Evolutionary conservation across 2,797 vertebrate species (phyloP), one percentile per base, ranked within the genome.

Genomic region (Geotrypetes seraphini): DNA sequence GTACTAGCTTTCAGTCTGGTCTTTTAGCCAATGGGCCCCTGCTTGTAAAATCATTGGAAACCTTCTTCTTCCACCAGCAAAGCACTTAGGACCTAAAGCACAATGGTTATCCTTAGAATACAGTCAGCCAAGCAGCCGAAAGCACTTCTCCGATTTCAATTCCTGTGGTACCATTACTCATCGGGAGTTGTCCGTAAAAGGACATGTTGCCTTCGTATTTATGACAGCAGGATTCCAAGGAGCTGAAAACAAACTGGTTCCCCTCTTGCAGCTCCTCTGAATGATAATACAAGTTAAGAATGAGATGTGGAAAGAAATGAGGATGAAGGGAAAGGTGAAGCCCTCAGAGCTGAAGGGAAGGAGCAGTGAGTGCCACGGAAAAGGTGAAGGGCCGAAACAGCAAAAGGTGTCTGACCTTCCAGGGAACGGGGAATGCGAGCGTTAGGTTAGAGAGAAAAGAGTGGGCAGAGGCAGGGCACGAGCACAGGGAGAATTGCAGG

Each of bases 181-280:
- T 29, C 27, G 22, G 16, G 22, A 39, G 26, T 39, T 47, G 19
- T 22, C 43, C 36, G 26, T 46, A 46, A 30, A 39, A 46, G 43
- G 43, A 46, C 18, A 34, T 31, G 19, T 18, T 13, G 38, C 32
- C 35, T 38, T 4, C 12, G 14, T 19, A 5, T 2, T n/a, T 12
- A 11, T 36, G 23, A n/a, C 18, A 35, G 18, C 15, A 25, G 13
- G 20, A 28, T 11, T 23, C 20, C 13, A 11, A 26, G 16, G 8
- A 19, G 16, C n/a, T 22, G 33, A 33, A 31, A 9, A 5, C 12
- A 43, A 23, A 19, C 23, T 6, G 23, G 15, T 16, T 33, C 28
- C n/a, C 11, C 7, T 19, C 5, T 5, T 10, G 5, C 19, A 33
- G 13, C 11, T 27, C 11, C 12, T n/a, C 18, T 7, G 9, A 11